phyloP scores from a whole-genome alignment of 2,888 invertebrate genomes.

The Eristalis intricaria region DNA sequence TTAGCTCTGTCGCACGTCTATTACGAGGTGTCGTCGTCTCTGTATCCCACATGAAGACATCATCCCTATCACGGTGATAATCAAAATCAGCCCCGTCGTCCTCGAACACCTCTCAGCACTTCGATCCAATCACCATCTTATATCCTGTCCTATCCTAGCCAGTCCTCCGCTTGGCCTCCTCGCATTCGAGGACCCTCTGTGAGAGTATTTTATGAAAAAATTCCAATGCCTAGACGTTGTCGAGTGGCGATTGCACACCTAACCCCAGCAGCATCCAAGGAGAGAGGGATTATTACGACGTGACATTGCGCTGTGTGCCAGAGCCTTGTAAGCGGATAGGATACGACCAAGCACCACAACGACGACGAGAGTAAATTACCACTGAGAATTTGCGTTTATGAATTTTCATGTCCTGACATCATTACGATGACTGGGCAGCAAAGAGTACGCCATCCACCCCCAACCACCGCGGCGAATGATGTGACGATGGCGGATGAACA shows the following conservation, averaged over 20 bases:
- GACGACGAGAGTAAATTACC: conserved; percentile 65
- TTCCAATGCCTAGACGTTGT: conserved; percentile 45
- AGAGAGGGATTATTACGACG: conserved; percentile 12
- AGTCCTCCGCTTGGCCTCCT: neutral
- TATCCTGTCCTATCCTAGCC: neutral
- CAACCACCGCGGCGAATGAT: neutral
- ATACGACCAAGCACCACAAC: conserved; percentile 6
- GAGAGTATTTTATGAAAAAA: conserved; percentile 42
- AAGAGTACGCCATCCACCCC: neutral
- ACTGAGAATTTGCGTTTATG: conserved; percentile 64
- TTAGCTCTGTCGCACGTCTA: neutral
- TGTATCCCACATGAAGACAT: conserved; percentile 19
- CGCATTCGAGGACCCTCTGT: neutral
- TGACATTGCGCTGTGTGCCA: conserved; percentile 13
- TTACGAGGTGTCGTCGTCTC: conserved; percentile 9
- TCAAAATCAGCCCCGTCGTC: conserved; percentile 56
- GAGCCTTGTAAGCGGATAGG: neutral
- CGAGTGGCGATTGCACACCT: conserved; percentile 38
- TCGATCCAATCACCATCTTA: conserved; percentile 55
- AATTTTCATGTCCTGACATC: conserved; percentile 71
- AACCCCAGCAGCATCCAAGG: conserved; percentile 20
- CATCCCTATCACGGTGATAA: conserved; percentile 51
- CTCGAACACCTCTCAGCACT: conserved; percentile 1
- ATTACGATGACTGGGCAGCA: conserved; percentile 54
- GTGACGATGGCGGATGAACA: conserved; percentile 1